Conservation (phyloP, 2,113 vertebrate species). For the Prinia subflava region DNA sequence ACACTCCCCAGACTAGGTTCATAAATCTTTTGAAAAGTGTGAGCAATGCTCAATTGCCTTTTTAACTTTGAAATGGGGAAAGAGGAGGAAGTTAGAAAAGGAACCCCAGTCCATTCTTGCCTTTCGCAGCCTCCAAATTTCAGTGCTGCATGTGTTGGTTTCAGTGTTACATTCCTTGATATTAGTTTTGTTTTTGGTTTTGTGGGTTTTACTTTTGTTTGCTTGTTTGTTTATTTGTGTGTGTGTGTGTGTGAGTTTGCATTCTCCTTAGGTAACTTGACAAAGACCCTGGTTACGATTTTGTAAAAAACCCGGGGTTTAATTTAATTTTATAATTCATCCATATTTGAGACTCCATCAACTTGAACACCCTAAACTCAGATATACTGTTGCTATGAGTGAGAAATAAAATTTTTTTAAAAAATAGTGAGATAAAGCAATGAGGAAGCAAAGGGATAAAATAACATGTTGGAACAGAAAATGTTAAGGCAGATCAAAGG, state of each 20-base stretch:
- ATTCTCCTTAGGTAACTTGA: not conserved
- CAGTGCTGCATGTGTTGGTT: not conserved
- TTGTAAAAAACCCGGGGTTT: not conserved
- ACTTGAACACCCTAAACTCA: not conserved
- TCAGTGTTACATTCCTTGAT: not conserved
- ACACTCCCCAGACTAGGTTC: not conserved
- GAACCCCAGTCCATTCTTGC: not conserved
- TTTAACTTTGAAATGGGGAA: not conserved
- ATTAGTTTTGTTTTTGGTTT: not conserved
- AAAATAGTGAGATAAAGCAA: accelerated
- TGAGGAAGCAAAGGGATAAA: not conserved
- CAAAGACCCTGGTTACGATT: accelerated
- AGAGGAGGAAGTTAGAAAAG: not conserved
- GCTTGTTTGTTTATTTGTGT: not conserved
- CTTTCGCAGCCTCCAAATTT: not conserved
- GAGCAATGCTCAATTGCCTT: not conserved
- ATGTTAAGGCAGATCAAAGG: not conserved
- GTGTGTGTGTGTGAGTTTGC: too few relatives aligned
- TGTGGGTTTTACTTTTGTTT: not conserved
- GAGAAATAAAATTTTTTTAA: not conserved
- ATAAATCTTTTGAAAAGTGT: not conserved
- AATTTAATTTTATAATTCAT: not conserved
- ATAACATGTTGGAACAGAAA: not conserved
- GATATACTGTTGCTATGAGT: not conserved
- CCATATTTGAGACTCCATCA: not conserved